phyloP scores from a whole-genome alignment of 2,888 invertebrate species.

The Hofmannophila pseudospretella region DNA sequence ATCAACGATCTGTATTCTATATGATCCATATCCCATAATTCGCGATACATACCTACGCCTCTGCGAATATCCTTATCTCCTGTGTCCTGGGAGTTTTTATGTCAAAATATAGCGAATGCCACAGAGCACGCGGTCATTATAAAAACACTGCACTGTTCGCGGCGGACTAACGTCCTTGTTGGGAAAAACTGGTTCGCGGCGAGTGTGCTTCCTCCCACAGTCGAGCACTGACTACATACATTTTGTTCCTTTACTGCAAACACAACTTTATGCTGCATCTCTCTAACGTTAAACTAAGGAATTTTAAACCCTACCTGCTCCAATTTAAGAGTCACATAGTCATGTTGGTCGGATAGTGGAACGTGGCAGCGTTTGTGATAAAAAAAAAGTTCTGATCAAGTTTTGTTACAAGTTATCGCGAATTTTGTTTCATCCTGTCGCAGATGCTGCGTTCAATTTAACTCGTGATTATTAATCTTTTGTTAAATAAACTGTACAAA shows the following conservation, averaged over 20 bases:
- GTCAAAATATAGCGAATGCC: constrained; percentile 12
- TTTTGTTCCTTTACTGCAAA: constrained; percentile 24
- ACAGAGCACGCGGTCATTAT: constrained; percentile 14
- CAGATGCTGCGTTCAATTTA: background rate
- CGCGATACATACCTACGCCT: constrained; percentile 30
- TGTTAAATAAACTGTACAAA: background rate
- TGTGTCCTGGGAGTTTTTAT: constrained; percentile 19
- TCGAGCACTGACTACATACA: constrained; percentile 40
- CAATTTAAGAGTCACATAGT: background rate
- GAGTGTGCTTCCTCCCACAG: constrained; percentile 30
- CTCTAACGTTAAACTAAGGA: constrained; percentile 18
- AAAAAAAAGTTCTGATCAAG: constrained; percentile 9
- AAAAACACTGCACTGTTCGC: constrained; percentile 24
- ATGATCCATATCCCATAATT: constrained; percentile 56
- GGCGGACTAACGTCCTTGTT: constrained; percentile 29
- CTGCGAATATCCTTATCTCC: constrained; percentile 14
- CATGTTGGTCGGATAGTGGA: background rate
- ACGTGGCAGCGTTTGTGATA: background rate
- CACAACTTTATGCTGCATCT: constrained; percentile 26
- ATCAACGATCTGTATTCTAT: constrained; percentile 71
- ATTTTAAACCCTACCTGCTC: constrained; percentile 25
- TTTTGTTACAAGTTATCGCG: constrained; percentile 11
- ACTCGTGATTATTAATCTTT: background rate
- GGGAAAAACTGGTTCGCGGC: constrained; percentile 15
- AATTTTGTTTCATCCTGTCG: constrained; percentile 4